Evolutionary conservation across 2,113 vertebrate genomes (phyloP).

Genomic region (Corvus moneduloides): DNA sequence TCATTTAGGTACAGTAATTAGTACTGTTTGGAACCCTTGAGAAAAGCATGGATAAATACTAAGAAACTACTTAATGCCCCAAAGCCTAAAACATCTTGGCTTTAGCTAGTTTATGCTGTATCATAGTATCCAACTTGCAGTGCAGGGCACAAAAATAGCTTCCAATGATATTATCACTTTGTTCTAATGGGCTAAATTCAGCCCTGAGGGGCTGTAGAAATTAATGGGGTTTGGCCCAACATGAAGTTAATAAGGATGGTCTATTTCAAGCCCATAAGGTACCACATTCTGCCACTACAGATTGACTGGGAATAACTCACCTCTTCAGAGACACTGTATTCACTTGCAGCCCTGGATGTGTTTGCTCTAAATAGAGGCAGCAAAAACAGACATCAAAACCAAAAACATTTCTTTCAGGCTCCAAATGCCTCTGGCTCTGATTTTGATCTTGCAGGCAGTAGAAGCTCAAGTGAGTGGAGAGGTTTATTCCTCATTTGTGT

Average conservation of each 20-base stretch:
- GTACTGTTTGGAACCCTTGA: background rate
- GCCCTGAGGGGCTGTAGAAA: constrained; percentile 49
- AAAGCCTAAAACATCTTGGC: constrained; percentile 10
- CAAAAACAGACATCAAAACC: constrained; percentile 65
- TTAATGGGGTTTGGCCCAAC: constrained; percentile 51
- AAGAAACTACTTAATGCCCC: background rate
- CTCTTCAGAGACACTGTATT: constrained; percentile 49
- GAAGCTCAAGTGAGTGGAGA: constrained; percentile 2
- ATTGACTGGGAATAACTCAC: constrained; percentile 53
- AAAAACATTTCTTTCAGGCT: constrained; percentile 62
- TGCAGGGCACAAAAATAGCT: constrained; percentile 34
- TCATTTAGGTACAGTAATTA: background rate
- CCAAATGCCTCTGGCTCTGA: constrained; percentile 54
- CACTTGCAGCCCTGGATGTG: constrained; percentile 36
- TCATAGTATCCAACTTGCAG: background rate
- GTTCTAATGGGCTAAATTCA: constrained; percentile 46
- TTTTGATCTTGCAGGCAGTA: constrained; percentile 34
- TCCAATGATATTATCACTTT: constrained; percentile 13
- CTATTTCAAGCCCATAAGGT: constrained; percentile 42
- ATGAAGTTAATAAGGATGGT: constrained; percentile 41
- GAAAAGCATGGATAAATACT: constrained; percentile 7
- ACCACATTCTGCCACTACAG: constrained; percentile 50
- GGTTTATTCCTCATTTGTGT: constrained; percentile 32
- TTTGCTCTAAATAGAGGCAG: constrained; percentile 58
- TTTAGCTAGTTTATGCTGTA: background rate